Evolutionary conservation across 2,797 vertebrate species (phyloP).

Genomic region (Paramormyrops hopkinsi): DNA sequence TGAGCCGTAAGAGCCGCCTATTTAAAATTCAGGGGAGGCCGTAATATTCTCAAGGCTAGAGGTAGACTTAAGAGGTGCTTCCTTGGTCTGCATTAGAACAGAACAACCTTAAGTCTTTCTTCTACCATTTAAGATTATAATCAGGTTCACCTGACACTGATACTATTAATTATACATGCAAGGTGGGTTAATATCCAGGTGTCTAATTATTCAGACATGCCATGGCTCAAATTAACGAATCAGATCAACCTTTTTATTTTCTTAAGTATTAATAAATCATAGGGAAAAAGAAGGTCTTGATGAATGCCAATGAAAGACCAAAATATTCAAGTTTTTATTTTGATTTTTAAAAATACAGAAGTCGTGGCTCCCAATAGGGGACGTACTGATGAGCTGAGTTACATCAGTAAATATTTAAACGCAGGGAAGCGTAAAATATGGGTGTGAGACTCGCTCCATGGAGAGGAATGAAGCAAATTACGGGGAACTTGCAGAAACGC

Average conservation of each 20-base stretch:
- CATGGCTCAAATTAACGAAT: background rate
- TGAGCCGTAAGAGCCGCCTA: background rate
- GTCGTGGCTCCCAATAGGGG: background rate
- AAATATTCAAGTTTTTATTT: background rate
- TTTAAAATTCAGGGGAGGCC: background rate
- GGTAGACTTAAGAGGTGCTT: background rate
- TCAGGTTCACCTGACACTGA: background rate
- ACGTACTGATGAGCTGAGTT: background rate
- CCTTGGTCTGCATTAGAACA: background rate
- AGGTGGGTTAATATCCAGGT: slow-evolving; percentile 12
- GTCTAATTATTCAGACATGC: slow-evolving; percentile 18
- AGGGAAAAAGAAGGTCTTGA: background rate
- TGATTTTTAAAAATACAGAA: background rate
- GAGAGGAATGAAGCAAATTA: background rate
- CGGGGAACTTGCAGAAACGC: background rate
- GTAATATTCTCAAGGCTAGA: background rate
- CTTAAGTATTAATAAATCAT: background rate
- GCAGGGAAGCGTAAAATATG: background rate
- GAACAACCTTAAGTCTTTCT: background rate
- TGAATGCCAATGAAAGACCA: background rate
- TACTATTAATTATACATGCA: slow-evolving; percentile 7
- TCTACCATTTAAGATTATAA: slow-evolving; percentile 5
- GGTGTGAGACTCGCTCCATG: background rate
- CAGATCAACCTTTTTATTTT: background rate
- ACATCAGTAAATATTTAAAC: background rate